A percentile compares a stretch with the other conserved stretches of the same genome.
phyloP scores from a whole-genome alignment of 2,888 invertebrate genomes.

The Cheilosia soror region DNA sequence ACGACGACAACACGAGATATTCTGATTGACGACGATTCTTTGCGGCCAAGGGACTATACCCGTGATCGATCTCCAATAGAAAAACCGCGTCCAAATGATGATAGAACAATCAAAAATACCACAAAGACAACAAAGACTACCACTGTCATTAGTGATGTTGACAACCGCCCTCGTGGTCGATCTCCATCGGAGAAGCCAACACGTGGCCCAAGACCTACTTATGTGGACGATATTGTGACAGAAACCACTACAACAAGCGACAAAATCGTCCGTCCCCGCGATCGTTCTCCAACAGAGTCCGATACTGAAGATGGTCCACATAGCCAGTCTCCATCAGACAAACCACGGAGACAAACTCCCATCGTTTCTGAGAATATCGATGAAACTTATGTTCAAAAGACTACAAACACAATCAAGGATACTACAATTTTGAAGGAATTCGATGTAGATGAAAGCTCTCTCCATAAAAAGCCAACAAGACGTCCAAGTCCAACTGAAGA shows the following conservation, averaged over 20 bases:
- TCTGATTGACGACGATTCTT: background rate
- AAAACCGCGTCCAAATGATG: constrained; percentile 19
- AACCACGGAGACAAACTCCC: background rate
- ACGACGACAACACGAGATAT: constrained; percentile 21
- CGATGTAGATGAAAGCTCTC: background rate
- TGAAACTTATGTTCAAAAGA: constrained; percentile 13
- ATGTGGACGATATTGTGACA: background rate
- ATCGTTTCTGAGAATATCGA: constrained; percentile 21
- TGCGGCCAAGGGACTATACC: constrained; percentile 22
- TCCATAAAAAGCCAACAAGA: constrained; percentile 11
- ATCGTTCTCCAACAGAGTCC: background rate
- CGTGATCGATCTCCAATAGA: constrained; percentile 38
- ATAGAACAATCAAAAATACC: background rate
- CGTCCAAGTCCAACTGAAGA: constrained; percentile 11
- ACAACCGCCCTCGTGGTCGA: constrained; percentile 1
- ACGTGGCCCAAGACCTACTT: background rate
- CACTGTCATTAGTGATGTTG: background rate
- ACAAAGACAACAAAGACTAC: constrained; percentile 6
- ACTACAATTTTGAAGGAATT: constrained; percentile 11
- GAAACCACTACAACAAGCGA: too few species aligned
- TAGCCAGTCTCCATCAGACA: constrained; percentile 32
- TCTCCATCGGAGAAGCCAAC: constrained; percentile 6
- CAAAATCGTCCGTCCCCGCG: background rate
- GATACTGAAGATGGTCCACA: constrained; percentile 10
- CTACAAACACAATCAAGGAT: background rate